Evolutionary conservation across 1,140 invertebrate genomes (phyloP), one percentile per base, ranked within the genome.

Genomic region (Lasaia peninsularis): DNA sequence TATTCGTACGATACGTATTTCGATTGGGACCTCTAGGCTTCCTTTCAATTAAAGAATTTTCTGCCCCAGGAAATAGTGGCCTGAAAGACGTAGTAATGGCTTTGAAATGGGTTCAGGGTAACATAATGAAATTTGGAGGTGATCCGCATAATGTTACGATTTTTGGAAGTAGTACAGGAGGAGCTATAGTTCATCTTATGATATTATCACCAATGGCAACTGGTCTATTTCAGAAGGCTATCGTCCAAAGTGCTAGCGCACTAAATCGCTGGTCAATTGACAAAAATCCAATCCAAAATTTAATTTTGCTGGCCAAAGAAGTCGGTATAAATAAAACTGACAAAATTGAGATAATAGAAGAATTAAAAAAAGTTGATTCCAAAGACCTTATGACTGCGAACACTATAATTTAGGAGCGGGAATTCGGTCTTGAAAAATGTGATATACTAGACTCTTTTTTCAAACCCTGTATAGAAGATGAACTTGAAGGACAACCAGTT

Each of bases 81-180:
- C 62, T 93, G 50, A 92, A 92, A 80, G 93, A 94, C 70, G n/a
- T n/a, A n/a, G n/a, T n/a, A n/a, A n/a, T n/a, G n/a, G n/a, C n/a
- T n/a, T n/a, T n/a, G n/a, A n/a, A 91, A 78, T 94, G 92, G 91
- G 79, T 93, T 11, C 85, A 91, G 73, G 86, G 84, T 50, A 93
- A 93, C 67, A 93, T 93, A 34, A 61, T 50, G 24, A 40, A 60
- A 18, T 93, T 94, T 77, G 89, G 90, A 60, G 93, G 93, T 2
- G 90, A 93, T 66, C 87, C 90, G 6, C 75, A 89, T 33, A 91
- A 91, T 73, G 90, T 93, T 3, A 94, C 92, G 4, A 76, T 93
- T 53, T 91, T 92, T 76, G 93, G 93, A 37, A 84, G 87, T 44
- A 90, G 90, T 62, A 83, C 92, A 11, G 93, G 93, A 1, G 92